These are phyloP conservation scores for Holcopasites calliopsidis DNA, from an alignment of 1,140 invertebrate species.

Conservation along the genomic window DNA sequence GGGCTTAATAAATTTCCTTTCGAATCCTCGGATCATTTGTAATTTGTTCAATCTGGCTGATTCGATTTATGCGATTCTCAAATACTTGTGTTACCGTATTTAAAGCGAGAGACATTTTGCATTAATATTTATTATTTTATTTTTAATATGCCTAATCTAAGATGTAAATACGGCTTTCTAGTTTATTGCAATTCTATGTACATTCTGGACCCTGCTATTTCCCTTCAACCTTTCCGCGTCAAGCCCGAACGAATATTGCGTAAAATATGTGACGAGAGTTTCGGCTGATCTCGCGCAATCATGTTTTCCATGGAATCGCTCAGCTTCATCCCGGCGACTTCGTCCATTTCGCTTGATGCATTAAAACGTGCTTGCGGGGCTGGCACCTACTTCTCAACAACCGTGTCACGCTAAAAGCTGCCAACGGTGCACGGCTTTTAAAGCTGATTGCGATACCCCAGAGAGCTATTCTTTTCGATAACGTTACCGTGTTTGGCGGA, in stretches of 20 bases:
- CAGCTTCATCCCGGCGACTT: constrained; percentile 33
- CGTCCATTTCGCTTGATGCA: constrained; percentile 54
- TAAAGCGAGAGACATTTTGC: too few relatives aligned
- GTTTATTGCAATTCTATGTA: too few relatives aligned
- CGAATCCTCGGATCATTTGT: too few relatives aligned
- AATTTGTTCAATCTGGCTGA: too few relatives aligned
- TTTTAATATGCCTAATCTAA: too few relatives aligned
- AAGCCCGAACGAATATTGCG: constrained; percentile 1
- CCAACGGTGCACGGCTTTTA: constrained; percentile 50
- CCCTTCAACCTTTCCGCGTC: background rate
- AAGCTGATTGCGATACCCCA: constrained; percentile 41
- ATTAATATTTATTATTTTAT: too few relatives aligned
- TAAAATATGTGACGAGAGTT: background rate
- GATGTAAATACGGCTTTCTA: too few relatives aligned
- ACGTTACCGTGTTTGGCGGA: constrained; percentile 10
- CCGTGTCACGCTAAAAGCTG: constrained; percentile 56
- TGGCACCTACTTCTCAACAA: constrained; percentile 58
- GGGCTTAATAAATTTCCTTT: background rate
- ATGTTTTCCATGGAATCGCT: constrained; percentile 40
- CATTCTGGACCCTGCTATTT: background rate
- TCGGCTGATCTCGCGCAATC: background rate
- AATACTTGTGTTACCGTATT: too few relatives aligned
- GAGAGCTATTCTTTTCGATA: constrained; percentile 41
- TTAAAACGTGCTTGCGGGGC: constrained; percentile 55
- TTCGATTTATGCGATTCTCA: too few relatives aligned